Evolutionary conservation across 2,113 vertebrate genomes (phyloP).

Genomic region (Alexandromys fortis): DNA sequence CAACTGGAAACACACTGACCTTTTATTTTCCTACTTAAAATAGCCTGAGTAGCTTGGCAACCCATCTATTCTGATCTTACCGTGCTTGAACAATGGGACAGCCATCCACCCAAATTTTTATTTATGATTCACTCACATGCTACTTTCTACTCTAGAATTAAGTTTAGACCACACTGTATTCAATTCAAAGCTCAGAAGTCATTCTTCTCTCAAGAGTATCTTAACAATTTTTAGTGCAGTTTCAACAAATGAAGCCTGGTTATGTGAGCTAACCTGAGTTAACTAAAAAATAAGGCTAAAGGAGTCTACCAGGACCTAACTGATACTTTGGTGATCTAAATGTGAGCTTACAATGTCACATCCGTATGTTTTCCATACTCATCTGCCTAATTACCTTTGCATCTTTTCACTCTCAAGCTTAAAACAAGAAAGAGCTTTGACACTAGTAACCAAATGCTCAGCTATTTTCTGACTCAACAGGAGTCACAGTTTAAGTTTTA

Average conservation of each 20-base stretch:
- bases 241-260: not conserved
- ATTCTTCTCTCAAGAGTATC: not conserved
- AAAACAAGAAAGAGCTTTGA: not conserved
- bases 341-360: not conserved
- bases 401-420: not conserved
- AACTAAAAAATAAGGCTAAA: not conserved
- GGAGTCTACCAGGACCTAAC: not conserved
- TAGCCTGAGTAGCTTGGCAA: not conserved
- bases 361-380: not conserved
- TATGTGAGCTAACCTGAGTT: not conserved
- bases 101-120: constrained; percentile 14
- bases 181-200: not conserved
- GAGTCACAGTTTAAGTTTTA: not conserved
- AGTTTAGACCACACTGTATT: not conserved
- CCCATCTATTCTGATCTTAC: not conserved
- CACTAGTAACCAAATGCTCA: not conserved
- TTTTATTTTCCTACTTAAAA: constrained; percentile 28
- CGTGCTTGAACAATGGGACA: not conserved
- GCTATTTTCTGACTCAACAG: not conserved
- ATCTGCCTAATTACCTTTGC: not conserved
- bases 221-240: not conserved
- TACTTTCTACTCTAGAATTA: not conserved
- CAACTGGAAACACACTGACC: constrained; percentile 16
- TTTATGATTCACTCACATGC: not conserved
- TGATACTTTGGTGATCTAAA: not conserved